Conservation (phyloP, 2,888 invertebrate species). For the Eulithis prunata region DNA sequence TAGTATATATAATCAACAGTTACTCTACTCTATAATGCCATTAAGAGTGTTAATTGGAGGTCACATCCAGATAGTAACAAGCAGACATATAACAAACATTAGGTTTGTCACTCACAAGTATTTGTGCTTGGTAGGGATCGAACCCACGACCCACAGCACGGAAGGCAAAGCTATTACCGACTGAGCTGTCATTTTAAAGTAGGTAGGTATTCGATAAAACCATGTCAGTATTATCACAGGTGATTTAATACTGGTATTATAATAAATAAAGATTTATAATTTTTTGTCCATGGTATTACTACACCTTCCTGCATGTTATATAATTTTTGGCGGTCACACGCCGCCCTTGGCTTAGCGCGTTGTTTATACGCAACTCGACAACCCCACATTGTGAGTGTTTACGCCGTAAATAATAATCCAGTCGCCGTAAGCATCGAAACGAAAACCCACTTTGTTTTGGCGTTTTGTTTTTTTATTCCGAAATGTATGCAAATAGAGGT, state of each 20-base stretch:
- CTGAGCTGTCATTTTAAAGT: no score
- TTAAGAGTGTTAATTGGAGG: no score
- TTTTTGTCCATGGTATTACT: conserved; percentile 8
- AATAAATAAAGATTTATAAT: no score
- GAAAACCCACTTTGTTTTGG: conserved; percentile 31
- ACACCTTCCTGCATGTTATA: conserved; percentile 21
- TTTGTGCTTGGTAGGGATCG: no score
- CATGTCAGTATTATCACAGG: background rate
- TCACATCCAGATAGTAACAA: no score
- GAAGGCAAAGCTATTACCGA: no score
- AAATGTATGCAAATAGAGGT: conserved; percentile 45
- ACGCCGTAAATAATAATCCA: conserved; percentile 65
- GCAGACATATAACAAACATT: no score
- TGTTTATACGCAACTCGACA: conserved; percentile 62
- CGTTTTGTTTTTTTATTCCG: conserved; percentile 23
- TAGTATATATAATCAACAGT: no score
- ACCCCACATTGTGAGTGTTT: conserved; percentile 62
- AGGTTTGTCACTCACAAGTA: no score
- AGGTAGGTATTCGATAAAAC: background rate
- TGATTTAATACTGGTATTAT: no score
- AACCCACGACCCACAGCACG: no score
- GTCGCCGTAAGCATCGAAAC: conserved; percentile 48
- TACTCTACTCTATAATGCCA: no score
- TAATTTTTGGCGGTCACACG: conserved; percentile 49
- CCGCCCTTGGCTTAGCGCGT: conserved; percentile 57